phyloP scores from a whole-genome alignment of 2,113 vertebrate genomes.

The Synodontis membranacea region DNA sequence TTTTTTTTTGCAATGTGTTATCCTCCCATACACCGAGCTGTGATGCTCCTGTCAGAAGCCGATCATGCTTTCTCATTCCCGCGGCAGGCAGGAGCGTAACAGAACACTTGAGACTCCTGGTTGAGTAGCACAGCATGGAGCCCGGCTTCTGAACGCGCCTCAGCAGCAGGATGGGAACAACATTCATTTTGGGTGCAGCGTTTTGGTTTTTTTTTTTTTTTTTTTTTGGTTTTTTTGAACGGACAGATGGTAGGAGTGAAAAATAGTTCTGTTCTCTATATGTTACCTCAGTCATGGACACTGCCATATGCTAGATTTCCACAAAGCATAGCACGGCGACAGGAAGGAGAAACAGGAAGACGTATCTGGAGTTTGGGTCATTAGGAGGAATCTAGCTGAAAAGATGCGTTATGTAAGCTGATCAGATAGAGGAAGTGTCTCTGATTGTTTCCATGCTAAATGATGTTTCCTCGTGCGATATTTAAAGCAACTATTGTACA shows the following conservation, averaged over 20 bases:
- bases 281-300: conserved; percentile 62
- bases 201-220: too few relatives aligned
- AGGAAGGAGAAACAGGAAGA: conserved; percentile 36
- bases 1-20: conserved; percentile 46
- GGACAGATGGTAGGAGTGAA: conserved; percentile 70
- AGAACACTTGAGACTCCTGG: conserved; percentile 52
- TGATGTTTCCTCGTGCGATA: background rate
- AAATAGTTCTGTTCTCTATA: conserved; percentile 62
- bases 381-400: conserved; percentile 34
- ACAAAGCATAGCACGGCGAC: conserved; percentile 40
- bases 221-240: conserved; percentile 61
- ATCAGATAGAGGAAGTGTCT: background rate
- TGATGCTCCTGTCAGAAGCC: conserved; percentile 52
- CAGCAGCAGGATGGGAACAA: conserved; percentile 57
- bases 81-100: conserved; percentile 51
- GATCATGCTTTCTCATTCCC: conserved; percentile 31
- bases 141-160: conserved; percentile 52
- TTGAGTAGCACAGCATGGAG: conserved; percentile 61
- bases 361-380: conserved; percentile 35
- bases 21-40: conserved; percentile 39
- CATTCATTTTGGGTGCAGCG: conserved; percentile 57
- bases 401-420: conserved; percentile 7
- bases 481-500: background rate
- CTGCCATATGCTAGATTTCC: conserved; percentile 64
- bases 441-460: background rate